Percentiles rank a stretch among this genome's conserved stretches.
Conservation (phyloP, 1,140 invertebrate genomes). For the Drosophila funebris region DNA sequence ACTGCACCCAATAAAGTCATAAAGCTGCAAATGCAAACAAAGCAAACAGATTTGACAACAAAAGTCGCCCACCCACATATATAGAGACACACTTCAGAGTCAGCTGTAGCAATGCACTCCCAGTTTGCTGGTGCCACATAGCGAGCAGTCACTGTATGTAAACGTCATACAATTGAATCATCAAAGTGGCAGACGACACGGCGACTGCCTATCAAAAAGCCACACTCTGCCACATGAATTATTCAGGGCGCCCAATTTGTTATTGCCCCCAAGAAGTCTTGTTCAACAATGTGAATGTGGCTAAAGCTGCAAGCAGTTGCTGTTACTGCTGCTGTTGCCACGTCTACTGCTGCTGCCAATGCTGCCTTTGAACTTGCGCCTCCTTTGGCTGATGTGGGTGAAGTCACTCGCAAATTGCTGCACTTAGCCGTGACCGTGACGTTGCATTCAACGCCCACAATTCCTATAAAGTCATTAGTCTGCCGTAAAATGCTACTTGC, state of each 20-base stretch:
- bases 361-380: conserved; percentile 24
- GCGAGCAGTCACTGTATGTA: background rate
- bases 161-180: conserved; percentile 41
- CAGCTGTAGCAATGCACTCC: background rate
- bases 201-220: conserved; percentile 1
- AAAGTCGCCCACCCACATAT: conserved; percentile 2
- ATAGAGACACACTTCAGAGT: background rate
- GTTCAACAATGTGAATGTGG: conserved; percentile 12
- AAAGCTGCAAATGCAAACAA: conserved; percentile 22
- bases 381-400: background rate
- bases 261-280: conserved; percentile 11
- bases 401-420: conserved; percentile 33
- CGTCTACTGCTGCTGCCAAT: background rate
- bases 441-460: conserved; percentile 24
- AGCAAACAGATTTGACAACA: conserved; percentile 31
- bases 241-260: conserved; percentile 39
- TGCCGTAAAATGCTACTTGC: conserved; percentile 5
- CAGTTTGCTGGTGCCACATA: background rate
- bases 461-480: conserved; percentile 40
- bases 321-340: conserved; percentile 7
- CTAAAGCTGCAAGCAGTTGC: conserved; percentile 7
- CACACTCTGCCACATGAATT: conserved; percentile 25
- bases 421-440: conserved; percentile 28
- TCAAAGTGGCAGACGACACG: conserved; percentile 33
- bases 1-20: conserved; percentile 41